Evolutionary conservation across 2,888 invertebrate genomes (phyloP).

Genomic region (Allygus modestus): DNA sequence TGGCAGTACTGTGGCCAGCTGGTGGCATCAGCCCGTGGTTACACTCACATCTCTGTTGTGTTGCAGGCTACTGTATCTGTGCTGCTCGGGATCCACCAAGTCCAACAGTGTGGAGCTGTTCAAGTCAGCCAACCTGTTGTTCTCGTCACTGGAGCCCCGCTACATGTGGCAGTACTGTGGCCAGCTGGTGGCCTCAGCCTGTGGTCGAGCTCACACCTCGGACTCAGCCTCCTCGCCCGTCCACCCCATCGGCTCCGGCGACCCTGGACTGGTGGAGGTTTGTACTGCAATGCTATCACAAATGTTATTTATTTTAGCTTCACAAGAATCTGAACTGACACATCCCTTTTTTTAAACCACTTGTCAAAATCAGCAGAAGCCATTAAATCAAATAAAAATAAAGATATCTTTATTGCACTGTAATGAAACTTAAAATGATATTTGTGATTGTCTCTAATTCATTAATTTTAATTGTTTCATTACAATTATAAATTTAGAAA

Average conservation of each 20-base stretch:
- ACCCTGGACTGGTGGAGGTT: slow-evolving; percentile 77
- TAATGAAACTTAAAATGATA: no score
- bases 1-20: slow-evolving; percentile 88
- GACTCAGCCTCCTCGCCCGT: slow-evolving; percentile 69
- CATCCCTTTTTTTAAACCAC: no score
- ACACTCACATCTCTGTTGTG: background rate
- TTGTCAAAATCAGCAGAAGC: no score
- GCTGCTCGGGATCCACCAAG: slow-evolving; percentile 67
- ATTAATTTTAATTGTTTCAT: no score
- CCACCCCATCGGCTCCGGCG: slow-evolving; percentile 79
- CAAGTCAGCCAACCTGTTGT: slow-evolving; percentile 90
- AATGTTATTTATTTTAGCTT: no score
- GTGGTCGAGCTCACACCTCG: slow-evolving; percentile 71
- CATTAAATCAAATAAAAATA: no score
- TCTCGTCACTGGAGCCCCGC: slow-evolving; percentile 89
- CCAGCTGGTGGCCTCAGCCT: slow-evolving; percentile 80
- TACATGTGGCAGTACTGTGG: slow-evolving; percentile 92
- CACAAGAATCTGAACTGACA: no score
- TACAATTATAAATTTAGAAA: no score
- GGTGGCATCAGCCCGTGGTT: background rate
- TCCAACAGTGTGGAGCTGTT: slow-evolving; percentile 80
- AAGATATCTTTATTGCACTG: no score
- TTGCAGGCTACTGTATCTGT: slow-evolving; percentile 70
- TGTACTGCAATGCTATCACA: background rate
- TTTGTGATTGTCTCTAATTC: no score